Base-by-base conservation (phyloP, 1,140 invertebrate genomes). In the Gryon sp. region DNA sequence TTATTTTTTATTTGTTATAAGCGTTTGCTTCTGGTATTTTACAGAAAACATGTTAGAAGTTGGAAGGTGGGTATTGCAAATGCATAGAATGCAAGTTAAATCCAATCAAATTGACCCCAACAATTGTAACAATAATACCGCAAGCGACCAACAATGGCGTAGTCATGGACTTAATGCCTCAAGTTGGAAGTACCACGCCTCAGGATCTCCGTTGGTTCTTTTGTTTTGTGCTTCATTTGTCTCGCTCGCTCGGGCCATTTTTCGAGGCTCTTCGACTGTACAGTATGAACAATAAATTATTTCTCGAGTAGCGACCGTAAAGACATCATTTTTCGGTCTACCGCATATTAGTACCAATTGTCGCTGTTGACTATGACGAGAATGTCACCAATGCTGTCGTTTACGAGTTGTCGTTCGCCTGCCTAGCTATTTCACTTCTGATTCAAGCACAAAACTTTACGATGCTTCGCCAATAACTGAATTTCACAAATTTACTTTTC, bases 211-310 rank as follows among this genome's bases (percentile, higher is more conserved):
- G 48, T 65, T 65, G 66, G 46, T 72, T n/a, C 85, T 82, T 87
- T 88, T 88, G 87, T 88, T 87, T 87, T 81, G 84, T 80, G 82
- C 80, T 87, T 86, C 86, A 87, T 88, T 87, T 86, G 85, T 87
- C 86, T 87, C 85, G 57, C 46, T 80, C 75, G 60, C 80, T 45
- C 74, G 46, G 45, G 36, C 76, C 59, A 32, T 48, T 36, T 53
- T 28, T 68, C 46, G 62, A 19, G 19, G 59, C 65, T 70, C 65
- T 79, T 75, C 76, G 73, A 72, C 77, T 72, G 72, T 48, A 70
- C 82, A 75, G 74, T 83, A 83, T n/a, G 80, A 86, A 80, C 83
- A 83, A 86, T 87, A 86, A 87, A 88, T 87, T 86, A 83, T 86
- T 60, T 68, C 78, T 63, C 57, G 75, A 79, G 76, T 83, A 77